Conservation (phyloP, 2,113 vertebrate species). For the Aptenodytes patagonicus region DNA sequence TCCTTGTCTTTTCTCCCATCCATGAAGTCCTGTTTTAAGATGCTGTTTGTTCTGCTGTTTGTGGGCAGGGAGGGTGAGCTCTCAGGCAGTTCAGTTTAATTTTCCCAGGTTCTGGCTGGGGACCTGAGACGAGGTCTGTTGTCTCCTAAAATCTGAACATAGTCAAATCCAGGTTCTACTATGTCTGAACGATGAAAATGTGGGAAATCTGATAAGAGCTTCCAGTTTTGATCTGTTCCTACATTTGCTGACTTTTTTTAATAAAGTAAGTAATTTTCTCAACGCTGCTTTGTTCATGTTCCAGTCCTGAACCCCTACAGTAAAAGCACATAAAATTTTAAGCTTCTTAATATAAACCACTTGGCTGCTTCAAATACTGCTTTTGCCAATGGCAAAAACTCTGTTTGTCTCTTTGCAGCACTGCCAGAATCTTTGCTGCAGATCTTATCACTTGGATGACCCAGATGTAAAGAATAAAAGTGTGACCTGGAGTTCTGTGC, state of each 20-base stretch:
- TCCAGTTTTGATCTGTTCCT: not conserved
- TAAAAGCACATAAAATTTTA: conserved; percentile 15
- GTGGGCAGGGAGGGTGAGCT: not conserved
- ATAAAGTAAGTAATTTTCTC: not conserved
- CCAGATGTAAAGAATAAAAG: not conserved
- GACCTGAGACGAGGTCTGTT: not conserved
- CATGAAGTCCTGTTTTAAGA: not conserved
- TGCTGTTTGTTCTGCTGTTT: not conserved
- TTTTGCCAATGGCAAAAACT: conserved; percentile 2
- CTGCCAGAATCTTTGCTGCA: conserved; percentile 8
- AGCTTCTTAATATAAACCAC: conserved; percentile 29
- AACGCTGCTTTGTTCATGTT: conserved; percentile 17
- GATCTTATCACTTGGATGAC: conserved; percentile 26
- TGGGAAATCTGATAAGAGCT: not conserved
- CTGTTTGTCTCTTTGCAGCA: conserved; percentile 2
- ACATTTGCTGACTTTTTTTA: not conserved
- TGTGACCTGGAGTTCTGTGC: not conserved
- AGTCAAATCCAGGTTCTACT: not conserved
- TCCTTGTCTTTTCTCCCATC: not conserved
- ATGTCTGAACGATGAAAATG: not conserved
- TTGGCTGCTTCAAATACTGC: conserved; percentile 8
- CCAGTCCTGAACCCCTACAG: not conserved
- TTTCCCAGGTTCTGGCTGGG: not conserved
- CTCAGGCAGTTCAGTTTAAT: not conserved
- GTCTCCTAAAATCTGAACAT: not conserved